Evolutionary conservation across 2,797 vertebrate genomes (phyloP).

Genomic region (Pteropus rufus): DNA sequence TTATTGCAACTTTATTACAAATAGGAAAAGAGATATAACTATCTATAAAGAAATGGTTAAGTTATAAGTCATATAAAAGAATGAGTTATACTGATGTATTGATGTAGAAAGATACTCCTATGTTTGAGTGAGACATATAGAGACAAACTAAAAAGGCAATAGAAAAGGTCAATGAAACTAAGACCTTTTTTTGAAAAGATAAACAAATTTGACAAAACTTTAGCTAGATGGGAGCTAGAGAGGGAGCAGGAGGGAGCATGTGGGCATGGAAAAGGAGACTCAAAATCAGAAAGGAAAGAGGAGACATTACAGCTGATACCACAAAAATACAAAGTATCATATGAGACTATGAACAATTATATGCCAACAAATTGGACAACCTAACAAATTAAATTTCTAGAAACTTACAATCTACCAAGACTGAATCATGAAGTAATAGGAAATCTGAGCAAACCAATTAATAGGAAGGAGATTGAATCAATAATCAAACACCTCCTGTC

Average conservation of each 20-base stretch:
- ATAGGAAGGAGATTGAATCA: background rate
- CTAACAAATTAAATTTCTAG: background rate
- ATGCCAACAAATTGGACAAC: background rate
- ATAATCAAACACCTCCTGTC: background rate
- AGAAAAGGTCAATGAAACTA: background rate
- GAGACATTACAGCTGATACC: background rate
- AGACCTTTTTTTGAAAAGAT: background rate
- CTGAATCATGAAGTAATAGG: background rate
- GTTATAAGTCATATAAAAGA: background rate
- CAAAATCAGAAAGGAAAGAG: background rate
- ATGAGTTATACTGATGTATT: background rate
- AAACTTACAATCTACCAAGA: background rate
- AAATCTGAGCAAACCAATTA: background rate
- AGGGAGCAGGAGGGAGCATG: no score
- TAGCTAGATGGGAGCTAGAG: background rate
- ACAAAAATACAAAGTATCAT: background rate
- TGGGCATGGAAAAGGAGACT: background rate
- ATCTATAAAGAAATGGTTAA: background rate
- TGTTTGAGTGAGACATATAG: background rate
- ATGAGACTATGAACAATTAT: background rate
- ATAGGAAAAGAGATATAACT: background rate
- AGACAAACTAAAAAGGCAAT: background rate
- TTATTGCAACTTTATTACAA: constrained; percentile 21
- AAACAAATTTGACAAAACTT: background rate
- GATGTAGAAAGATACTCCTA: background rate